phyloP scores from a whole-genome alignment of 2,888 invertebrate genomes.

The Tuberolachnus salignus region DNA sequence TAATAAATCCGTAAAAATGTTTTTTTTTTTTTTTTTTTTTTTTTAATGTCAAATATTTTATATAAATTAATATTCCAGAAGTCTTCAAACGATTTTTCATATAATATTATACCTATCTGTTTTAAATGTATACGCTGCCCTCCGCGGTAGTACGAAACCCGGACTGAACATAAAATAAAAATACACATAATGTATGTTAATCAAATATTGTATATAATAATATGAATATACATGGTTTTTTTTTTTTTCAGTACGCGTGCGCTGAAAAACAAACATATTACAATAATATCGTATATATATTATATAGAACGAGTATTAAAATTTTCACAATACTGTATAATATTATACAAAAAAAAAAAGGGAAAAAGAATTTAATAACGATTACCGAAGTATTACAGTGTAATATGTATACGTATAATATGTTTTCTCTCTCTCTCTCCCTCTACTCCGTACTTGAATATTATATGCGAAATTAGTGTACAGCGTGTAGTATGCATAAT shows the following conservation, averaged over 20 bases:
- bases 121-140: too few relatives aligned
- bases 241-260: neutral
- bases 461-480: constrained; percentile 2
- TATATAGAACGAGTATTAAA: neutral
- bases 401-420: neutral
- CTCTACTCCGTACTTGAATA: constrained; percentile 23
- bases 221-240: constrained; percentile 9
- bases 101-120: too few relatives aligned
- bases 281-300: neutral
- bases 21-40: too few relatives aligned
- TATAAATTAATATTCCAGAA: too few relatives aligned
- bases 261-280: constrained; percentile 1
- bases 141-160: too few relatives aligned
- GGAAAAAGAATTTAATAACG: constrained; percentile 27
- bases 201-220: neutral
- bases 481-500: too few relatives aligned
- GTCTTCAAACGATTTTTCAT: too few relatives aligned
- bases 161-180: neutral
- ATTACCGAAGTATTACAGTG: neutral
- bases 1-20: too few relatives aligned
- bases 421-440: neutral
- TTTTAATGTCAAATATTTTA: too few relatives aligned
- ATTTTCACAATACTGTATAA: neutral
- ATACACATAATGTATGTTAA: constrained; percentile 16
- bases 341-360: neutral